These are phyloP conservation scores for Columba guinea DNA, from an alignment of 2,797 vertebrate genomes.

Conservation along the genomic window DNA sequence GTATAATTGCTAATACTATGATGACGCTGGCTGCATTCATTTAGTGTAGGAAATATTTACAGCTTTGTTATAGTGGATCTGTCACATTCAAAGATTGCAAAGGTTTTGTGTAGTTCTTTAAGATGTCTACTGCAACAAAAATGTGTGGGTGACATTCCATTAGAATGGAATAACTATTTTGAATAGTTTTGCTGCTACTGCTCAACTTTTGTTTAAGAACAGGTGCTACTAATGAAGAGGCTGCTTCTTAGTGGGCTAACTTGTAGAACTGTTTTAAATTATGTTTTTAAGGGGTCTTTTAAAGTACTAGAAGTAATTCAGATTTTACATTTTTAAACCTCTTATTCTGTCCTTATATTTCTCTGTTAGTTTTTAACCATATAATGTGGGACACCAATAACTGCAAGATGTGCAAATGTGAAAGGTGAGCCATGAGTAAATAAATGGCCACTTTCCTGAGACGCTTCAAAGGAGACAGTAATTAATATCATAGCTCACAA, in stretches of 20 bases:
- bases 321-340: constrained; percentile 67
- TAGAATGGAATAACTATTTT: constrained; percentile 70
- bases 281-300: constrained; percentile 62
- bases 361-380: constrained; percentile 51
- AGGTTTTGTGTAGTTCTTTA: constrained; percentile 75
- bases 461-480: not conserved
- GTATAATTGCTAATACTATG: constrained; percentile 75
- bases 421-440: constrained; percentile 3
- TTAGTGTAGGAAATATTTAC: constrained; percentile 77
- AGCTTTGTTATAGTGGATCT: constrained; percentile 76
- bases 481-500: not conserved
- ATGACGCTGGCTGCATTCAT: constrained; percentile 77
- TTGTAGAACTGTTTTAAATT: constrained; percentile 67
- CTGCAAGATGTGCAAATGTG: constrained; percentile 33
- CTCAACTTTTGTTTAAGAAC: constrained; percentile 74
- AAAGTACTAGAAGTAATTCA: constrained; percentile 52
- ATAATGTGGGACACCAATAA: constrained; percentile 22
- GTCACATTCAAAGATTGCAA: constrained; percentile 72
- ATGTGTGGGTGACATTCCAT: constrained; percentile 69
- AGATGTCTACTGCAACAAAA: constrained; percentile 75
- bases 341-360: constrained; percentile 39
- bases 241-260: constrained; percentile 70
- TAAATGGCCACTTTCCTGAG: constrained; percentile 25
- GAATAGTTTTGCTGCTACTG: constrained; percentile 72
- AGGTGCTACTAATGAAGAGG: constrained; percentile 74